Conservation (phyloP, 2,888 invertebrate species). For the Allolobophora icterica region DNA sequence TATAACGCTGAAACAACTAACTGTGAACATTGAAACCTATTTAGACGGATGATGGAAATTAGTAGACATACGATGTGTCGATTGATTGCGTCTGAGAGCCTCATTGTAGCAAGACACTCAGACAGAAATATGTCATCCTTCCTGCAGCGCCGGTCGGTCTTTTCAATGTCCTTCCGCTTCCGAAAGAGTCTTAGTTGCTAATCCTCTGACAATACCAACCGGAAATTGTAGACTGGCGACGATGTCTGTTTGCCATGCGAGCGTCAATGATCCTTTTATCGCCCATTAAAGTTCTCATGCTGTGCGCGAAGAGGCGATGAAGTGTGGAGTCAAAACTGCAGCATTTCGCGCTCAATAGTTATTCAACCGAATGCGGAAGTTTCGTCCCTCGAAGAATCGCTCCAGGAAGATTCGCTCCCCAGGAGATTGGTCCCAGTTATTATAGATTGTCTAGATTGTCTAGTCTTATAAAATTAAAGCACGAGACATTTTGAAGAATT, state of each 20-base stretch:
- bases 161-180: not conserved
- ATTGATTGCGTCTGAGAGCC: not conserved
- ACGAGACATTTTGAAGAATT: no score
- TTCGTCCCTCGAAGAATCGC: no score
- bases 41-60: not conserved
- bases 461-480: no score
- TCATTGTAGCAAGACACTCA: no score
- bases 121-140: not conserved
- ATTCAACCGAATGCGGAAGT: no score
- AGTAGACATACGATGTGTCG: not conserved
- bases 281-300: not conserved
- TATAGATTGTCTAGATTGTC: no score
- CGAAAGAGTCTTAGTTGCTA: not conserved
- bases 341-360: not conserved
- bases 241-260: not conserved
- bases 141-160: not conserved
- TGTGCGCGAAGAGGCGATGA: not conserved
- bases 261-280: not conserved
- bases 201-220: not conserved
- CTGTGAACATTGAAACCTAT: not conserved
- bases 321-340: not conserved
- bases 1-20: not conserved
- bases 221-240: constrained; percentile 17
- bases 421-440: no score
- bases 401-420: no score